Conservation (phyloP, 2,888 invertebrate genomes). For the Theodoxus fluviatilis region DNA sequence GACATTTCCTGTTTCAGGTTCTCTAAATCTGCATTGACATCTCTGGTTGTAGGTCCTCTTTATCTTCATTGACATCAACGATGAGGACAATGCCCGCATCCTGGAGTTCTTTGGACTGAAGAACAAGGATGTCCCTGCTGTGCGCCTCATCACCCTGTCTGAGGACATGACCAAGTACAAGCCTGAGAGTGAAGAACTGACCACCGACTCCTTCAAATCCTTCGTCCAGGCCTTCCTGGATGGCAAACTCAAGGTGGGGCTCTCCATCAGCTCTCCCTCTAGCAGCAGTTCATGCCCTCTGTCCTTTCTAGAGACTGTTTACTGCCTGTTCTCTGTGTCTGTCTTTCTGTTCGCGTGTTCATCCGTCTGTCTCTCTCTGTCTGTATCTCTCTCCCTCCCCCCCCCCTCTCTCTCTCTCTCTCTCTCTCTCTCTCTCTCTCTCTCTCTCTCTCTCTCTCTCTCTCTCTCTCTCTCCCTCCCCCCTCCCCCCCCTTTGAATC, state of each 20-base stretch:
- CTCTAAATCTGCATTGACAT: slow-evolving; percentile 95
- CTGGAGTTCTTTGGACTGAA: slow-evolving; percentile 99
- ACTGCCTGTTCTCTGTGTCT: too few relatives aligned
- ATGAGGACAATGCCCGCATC: slow-evolving; percentile 95
- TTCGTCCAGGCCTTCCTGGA: slow-evolving; percentile 91
- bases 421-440: too few relatives aligned
- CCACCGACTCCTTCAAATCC: slow-evolving; percentile 74
- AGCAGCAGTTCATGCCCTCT: too few relatives aligned
- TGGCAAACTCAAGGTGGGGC: slow-evolving; percentile 82
- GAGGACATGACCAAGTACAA: slow-evolving; percentile 79
- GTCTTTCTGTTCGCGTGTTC: too few relatives aligned
- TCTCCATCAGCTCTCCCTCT: too few relatives aligned
- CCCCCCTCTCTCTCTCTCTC: too few relatives aligned
- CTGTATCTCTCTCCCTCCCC: too few relatives aligned
- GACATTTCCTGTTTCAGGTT: slow-evolving; percentile 69
- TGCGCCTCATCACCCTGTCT: slow-evolving; percentile 91
- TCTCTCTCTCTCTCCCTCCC: too few relatives aligned
- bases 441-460: too few relatives aligned
- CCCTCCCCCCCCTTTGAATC: too few relatives aligned
- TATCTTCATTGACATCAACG: slow-evolving; percentile 93
- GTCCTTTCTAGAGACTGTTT: too few relatives aligned
- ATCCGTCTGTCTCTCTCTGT: too few relatives aligned
- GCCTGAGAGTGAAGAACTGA: slow-evolving; percentile 74
- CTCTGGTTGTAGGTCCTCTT: slow-evolving; percentile 76
- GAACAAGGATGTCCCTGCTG: slow-evolving; percentile 77